These are phyloP conservation scores for Synaphobranchus kaupii DNA, from an alignment of 2,797 vertebrate genomes.

Conservation along the genomic window DNA sequence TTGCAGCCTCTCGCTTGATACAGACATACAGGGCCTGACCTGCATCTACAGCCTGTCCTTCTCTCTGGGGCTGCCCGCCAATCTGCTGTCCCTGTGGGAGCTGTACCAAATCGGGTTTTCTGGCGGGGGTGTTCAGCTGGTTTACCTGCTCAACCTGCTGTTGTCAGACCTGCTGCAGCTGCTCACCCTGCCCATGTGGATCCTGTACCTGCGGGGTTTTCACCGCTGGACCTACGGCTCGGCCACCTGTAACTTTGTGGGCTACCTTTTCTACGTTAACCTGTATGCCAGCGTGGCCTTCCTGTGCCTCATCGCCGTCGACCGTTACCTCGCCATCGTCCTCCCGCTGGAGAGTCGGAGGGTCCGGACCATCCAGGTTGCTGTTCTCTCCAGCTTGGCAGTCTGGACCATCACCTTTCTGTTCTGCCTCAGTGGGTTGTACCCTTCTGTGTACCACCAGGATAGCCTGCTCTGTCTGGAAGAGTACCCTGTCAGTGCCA, in stretches of 20 bases:
- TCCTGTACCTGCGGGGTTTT: slow-evolving; percentile 68
- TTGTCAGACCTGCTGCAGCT: slow-evolving; percentile 78
- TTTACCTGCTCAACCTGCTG: slow-evolving; percentile 77
- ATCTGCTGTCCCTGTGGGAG: slow-evolving; percentile 78
- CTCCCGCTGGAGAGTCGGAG: slow-evolving; percentile 73
- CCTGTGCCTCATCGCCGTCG: slow-evolving; percentile 75
- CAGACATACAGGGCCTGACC: slow-evolving; percentile 70
- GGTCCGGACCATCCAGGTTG: slow-evolving; percentile 67
- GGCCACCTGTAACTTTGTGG: slow-evolving; percentile 71
- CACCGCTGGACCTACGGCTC: slow-evolving; percentile 70
- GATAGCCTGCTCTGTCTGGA: slow-evolving; percentile 69
- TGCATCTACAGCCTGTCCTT: slow-evolving; percentile 77
- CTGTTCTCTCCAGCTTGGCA: slow-evolving; percentile 56
- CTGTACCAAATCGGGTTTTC: slow-evolving; percentile 73
- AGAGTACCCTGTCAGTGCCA: slow-evolving; percentile 69
- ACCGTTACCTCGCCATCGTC: slow-evolving; percentile 78
- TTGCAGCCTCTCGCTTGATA: slow-evolving; percentile 71
- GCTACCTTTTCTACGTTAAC: slow-evolving; percentile 77
- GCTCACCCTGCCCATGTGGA: slow-evolving; percentile 77
- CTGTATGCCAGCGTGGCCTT: slow-evolving; percentile 77
- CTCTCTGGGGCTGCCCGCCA: slow-evolving; percentile 75
- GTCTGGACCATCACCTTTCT: slow-evolving; percentile 75
- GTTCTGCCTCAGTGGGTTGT: slow-evolving; percentile 72
- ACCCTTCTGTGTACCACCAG: slow-evolving; percentile 71
- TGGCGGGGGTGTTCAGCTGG: slow-evolving; percentile 70